Percentiles rank a stretch among this genome's conserved stretches.
phyloP scores from a whole-genome alignment of 2,888 invertebrate species.

The Thymelicus acteon region DNA sequence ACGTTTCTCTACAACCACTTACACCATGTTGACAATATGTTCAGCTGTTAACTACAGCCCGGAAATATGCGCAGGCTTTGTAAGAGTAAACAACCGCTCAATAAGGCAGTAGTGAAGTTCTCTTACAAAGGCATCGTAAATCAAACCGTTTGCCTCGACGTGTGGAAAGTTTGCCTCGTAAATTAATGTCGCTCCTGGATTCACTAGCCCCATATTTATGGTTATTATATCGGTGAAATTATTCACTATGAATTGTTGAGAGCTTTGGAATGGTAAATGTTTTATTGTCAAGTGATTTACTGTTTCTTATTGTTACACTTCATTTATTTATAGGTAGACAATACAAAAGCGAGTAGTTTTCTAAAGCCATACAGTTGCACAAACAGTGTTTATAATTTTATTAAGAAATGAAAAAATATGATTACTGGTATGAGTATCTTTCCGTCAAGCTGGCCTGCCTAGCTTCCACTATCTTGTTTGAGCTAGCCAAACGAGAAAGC shows the following conservation, averaged over 20 bases:
- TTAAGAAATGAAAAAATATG: no score
- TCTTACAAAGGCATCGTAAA: slow-evolving; percentile 36
- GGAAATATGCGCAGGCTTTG: slow-evolving; percentile 8
- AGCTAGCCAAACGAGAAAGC: no score
- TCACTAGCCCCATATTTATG: slow-evolving; percentile 35
- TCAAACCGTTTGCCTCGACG: slow-evolving; percentile 40
- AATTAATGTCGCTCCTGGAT: slow-evolving; percentile 38
- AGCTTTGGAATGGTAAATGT: slow-evolving; percentile 19
- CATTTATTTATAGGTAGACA: no score
- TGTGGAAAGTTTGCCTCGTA: slow-evolving; percentile 43
- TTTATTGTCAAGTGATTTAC: slow-evolving; percentile 27
- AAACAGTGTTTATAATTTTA: no score
- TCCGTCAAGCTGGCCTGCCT: no score
- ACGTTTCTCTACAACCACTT: background rate
- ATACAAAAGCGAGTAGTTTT: no score
- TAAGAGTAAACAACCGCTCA: slow-evolving; percentile 31
- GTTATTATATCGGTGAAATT: slow-evolving; percentile 36
- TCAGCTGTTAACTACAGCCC: background rate
- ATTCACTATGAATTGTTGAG: slow-evolving; percentile 35
- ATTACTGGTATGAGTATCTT: no score
- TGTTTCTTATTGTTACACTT: background rate
- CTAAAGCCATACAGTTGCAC: no score
- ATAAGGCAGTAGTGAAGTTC: slow-evolving; percentile 32
- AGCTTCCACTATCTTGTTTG: no score
- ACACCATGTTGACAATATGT: background rate